Conservation (phyloP, 2,888 invertebrate species). For the Melanostoma mellinum region DNA sequence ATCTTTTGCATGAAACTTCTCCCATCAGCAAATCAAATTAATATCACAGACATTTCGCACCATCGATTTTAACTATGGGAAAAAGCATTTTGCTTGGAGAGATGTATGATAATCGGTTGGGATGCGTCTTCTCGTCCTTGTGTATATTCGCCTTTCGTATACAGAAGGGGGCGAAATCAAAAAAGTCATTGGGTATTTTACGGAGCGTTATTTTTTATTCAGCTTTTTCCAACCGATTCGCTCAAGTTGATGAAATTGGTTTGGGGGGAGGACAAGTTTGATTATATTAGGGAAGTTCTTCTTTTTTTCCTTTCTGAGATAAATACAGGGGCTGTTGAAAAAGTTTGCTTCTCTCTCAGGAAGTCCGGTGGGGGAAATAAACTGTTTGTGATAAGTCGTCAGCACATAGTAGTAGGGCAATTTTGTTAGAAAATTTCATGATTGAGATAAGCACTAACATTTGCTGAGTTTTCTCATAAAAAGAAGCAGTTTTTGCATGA, state of each 20-base stretch:
- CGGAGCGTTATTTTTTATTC: slow-evolving; percentile 29
- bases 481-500: too few species aligned
- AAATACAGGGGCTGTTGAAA: too few species aligned
- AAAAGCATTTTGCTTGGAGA: slow-evolving; percentile 45
- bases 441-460: too few species aligned
- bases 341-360: too few species aligned
- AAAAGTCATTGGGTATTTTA: slow-evolving; percentile 33
- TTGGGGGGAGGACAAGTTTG: not conserved
- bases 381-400: too few species aligned
- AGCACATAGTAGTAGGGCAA: too few species aligned
- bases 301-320: too few species aligned
- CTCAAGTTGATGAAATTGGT: slow-evolving; percentile 34
- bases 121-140: slow-evolving; percentile 28
- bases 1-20: slow-evolving; percentile 25
- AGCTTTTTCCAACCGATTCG: slow-evolving; percentile 17
- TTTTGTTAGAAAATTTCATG: too few species aligned
- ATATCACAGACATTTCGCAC: slow-evolving; percentile 72
- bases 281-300: slow-evolving; percentile 7
- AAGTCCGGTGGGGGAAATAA: too few species aligned
- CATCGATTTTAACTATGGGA: slow-evolving; percentile 72
- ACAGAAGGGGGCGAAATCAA: not conserved
- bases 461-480: too few species aligned
- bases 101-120: slow-evolving; percentile 69
- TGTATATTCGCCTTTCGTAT: not conserved
- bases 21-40: slow-evolving; percentile 69